These are phyloP conservation scores for Rhynchophorus ferrugineus DNA, from an alignment of 1,140 invertebrate genomes.

Conservation along the genomic window DNA sequence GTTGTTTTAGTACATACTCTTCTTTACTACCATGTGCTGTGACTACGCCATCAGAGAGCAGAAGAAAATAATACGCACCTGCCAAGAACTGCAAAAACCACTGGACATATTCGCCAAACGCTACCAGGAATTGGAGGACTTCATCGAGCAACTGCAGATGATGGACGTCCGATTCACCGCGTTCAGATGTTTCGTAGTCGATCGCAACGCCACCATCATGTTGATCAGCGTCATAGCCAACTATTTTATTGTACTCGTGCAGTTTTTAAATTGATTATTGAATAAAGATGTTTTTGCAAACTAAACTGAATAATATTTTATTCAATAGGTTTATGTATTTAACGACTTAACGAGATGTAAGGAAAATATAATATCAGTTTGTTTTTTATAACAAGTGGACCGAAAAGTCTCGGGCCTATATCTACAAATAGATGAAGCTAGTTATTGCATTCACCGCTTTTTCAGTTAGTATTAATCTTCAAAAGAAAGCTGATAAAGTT, in stretches of 20 bases:
- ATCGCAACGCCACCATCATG: background rate
- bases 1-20: background rate
- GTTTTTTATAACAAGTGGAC: no score
- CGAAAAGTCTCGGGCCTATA: no score
- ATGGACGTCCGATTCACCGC: background rate
- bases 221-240: background rate
- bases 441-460: no score
- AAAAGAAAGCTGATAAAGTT: no score
- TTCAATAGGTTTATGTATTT: no score
- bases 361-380: no score
- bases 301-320: no score
- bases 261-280: constrained; percentile 6
- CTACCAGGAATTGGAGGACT: background rate
- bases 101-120: background rate
- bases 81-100: background rate
- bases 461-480: no score
- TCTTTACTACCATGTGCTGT: constrained; percentile 2
- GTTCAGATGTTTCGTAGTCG: background rate
- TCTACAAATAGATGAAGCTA: no score
- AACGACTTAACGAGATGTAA: no score
- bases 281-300: no score
- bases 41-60: background rate
- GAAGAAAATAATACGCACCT: background rate
- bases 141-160: background rate
- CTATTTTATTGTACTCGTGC: constrained; percentile 3